Evolutionary conservation across 2,797 vertebrate species (phyloP), one percentile per base, ranked within the genome.

Genomic region (Spheniscus humboldti): DNA sequence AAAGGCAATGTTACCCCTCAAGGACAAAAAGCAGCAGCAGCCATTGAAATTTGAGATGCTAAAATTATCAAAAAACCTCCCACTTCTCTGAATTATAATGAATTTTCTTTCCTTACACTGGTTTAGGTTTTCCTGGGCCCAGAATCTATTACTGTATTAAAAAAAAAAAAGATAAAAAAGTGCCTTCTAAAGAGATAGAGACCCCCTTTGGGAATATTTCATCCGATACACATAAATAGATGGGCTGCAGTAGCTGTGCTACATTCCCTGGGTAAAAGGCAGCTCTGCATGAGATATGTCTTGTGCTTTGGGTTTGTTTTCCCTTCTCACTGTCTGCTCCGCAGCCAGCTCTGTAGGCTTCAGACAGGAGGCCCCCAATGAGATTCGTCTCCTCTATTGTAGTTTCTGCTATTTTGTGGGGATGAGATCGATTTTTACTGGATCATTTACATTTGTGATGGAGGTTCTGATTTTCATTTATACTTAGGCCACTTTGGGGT

Each of bases 401-500:
- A 11, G 5, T 27, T 77, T 88, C 82, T 92, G 50, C 76, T 88
- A 0, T 74, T 96, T 86, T 91, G 64, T 74, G 28, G n/a, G 75
- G 48, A 60, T 76, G n/a, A 92, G 64, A 88, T 45, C 74, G 47
- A 56, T 92, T 96, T 74, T 50, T 55, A 79, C 0, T 2, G 25
- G 11, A 69, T 60, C 45, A 33, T 94, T 95, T 92, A 59, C 83
- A 87, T 92, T 74, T 91, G 56, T 80, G 78, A 95, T 62, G 53
- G 48, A 95, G 53, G 33, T 86, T 37, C 53, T 68, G 81, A 88
- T 96, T 96, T 91, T 90, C 66, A 77, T 68, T 92, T 91, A 83
- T 71, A 73, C 68, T 89, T 60, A 48, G 45, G 57, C 72, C 64
- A 75, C 68, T 94, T 87, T 57, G 87, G 64, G 91, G 85, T 59